These are phyloP conservation scores for Gadus chalcogrammus DNA, from an alignment of 2,113 vertebrate genomes.

Conservation along the genomic window DNA sequence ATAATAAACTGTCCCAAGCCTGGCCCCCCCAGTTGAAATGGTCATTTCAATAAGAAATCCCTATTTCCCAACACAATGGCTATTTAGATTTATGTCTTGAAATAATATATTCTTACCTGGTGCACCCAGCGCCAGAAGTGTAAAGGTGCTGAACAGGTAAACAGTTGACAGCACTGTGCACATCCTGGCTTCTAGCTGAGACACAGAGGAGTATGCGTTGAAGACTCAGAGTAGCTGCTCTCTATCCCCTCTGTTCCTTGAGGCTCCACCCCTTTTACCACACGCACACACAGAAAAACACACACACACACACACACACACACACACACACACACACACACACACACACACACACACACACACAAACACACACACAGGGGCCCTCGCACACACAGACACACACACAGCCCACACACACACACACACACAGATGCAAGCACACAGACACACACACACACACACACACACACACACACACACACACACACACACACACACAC, in stretches of 20 bases:
- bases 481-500: background rate
- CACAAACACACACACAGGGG: constrained; percentile 4
- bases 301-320: constrained; percentile 13
- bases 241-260: constrained; percentile 7
- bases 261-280: constrained; percentile 13
- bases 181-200: constrained; percentile 35
- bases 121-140: constrained; percentile 19
- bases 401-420: background rate
- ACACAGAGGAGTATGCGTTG: constrained; percentile 4
- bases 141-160: constrained; percentile 45
- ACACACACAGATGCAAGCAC: constrained; percentile 18
- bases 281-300: constrained; percentile 14
- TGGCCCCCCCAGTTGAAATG: too few relatives aligned
- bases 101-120: constrained; percentile 51
- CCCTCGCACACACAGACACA: constrained; percentile 15
- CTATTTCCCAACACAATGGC: too few relatives aligned
- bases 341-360: background rate
- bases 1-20: too few relatives aligned
- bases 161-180: constrained; percentile 41
- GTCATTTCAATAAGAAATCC: too few relatives aligned
- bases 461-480: background rate
- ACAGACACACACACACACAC: constrained; percentile 11
- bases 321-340: constrained; percentile 11
- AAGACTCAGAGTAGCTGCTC: constrained; percentile 7
- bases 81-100: background rate